A percentile compares a stretch with the other conserved stretches of the same genome.
These are phyloP conservation scores for Platypus cylindrus DNA, from an alignment of 2,888 invertebrate species.

Conservation along the genomic window DNA sequence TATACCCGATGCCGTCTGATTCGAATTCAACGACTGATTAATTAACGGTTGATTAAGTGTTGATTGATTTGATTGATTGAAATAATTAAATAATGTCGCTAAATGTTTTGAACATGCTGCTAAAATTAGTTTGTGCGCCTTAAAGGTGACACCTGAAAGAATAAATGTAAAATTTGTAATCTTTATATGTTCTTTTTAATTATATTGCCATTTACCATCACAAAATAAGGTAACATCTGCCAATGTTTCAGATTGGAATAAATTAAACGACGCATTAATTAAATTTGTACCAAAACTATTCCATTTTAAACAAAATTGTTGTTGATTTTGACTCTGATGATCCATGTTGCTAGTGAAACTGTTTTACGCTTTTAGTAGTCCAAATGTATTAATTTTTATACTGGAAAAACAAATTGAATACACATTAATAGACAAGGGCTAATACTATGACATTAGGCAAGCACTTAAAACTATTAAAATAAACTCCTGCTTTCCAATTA, in stretches of 20 bases:
- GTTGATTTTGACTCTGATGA: conserved; percentile 73
- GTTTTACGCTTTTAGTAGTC: too few species aligned
- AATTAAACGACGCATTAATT: conserved; percentile 82
- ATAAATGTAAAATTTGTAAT: not conserved
- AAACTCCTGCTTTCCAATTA: too few species aligned
- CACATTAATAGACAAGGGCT: too few species aligned
- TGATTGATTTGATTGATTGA: too few species aligned
- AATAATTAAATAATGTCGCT: conserved; percentile 80
- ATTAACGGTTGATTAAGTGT: too few species aligned
- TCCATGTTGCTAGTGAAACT: too few species aligned
- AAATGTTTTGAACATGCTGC: conserved; percentile 90
- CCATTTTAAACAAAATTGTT: conserved; percentile 92
- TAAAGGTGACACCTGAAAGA: conserved; percentile 71
- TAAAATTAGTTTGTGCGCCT: conserved; percentile 81
- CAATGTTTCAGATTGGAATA: conserved; percentile 85
- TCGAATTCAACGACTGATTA: too few species aligned
- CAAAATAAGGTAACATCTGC: conserved; percentile 88
- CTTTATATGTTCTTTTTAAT: not conserved
- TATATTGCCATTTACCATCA: conserved; percentile 55
- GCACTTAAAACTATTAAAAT: too few species aligned
- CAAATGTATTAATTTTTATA: too few species aligned
- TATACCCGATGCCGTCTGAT: conserved; percentile 74
- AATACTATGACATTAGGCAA: too few species aligned
- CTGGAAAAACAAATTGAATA: too few species aligned
- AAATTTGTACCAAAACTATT: conserved; percentile 90